Base-by-base conservation (phyloP, 2,888 invertebrate species). In the Troides aeacus region DNA sequence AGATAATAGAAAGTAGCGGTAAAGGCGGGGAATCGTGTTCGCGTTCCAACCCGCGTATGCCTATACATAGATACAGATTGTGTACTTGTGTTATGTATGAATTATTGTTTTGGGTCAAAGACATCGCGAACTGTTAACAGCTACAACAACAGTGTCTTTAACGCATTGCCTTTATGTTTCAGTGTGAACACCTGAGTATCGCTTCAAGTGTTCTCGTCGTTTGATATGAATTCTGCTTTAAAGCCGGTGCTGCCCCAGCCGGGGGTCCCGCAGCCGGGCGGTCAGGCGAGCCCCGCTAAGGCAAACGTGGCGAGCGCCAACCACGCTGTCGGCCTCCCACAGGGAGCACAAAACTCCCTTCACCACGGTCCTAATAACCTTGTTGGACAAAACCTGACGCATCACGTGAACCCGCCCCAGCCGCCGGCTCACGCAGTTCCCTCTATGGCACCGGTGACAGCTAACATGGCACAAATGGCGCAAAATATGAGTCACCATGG, bases 191-290 rank as follows among this genome's bases (percentile, higher is more conserved):
- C 63, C 67, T 71, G 70, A 71, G 61, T 67, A 61, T 46, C 64
- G 61, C 64, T 53, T 71, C 67, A 58, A 76, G 77, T 77, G 74
- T 76, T 81, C 77, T 79, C 81, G 73, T 80, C 81, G 80, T 80
- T 81, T 85, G 88, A 84, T 84, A 94, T 94, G 94, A 94, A 94
- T 90, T 94, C 94, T 81, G 93, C 94, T 82, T 85, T 94, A 86
- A 94, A 94, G 88, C 94, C 94, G 84, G 93, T 92, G 80, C 81
- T 94, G 79, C 88, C 93, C 75, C 89, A 93, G 82, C 86, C 91
- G 82, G 90, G 88, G 79, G 89, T 88, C 76, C 86, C 87, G 76
- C 87, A 85, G 84, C 89, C 82, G 86, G 93, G 86, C 71, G 90
- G 85, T 69, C 90, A 89, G 81, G 82, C 88, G 74, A 91, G 89